Percentiles rank a stretch among this genome's conserved stretches.
Conservation (phyloP, 1,140 invertebrate species). For the Aplysia californica region DNA sequence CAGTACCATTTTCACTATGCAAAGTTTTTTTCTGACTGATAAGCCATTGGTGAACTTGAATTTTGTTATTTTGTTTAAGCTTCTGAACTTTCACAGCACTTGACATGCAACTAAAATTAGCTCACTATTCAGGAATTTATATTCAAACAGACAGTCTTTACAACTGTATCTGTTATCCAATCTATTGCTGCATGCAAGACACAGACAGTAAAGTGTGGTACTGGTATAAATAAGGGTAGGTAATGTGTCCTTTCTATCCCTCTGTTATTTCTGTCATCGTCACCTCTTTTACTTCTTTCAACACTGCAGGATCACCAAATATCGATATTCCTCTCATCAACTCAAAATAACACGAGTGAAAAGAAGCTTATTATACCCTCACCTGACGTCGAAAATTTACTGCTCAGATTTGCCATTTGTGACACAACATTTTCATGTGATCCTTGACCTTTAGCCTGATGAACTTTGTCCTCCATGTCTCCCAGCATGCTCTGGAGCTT, state of each 20-base stretch:
- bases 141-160: no score
- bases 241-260: neutral
- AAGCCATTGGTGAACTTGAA: no score
- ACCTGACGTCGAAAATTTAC: constrained; percentile 51
- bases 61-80: no score
- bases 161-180: no score
- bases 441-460: constrained; percentile 52
- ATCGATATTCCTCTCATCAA: neutral
- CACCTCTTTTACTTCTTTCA: no score
- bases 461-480: constrained; percentile 57
- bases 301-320: neutral
- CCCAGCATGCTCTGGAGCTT: constrained; percentile 59
- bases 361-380: neutral
- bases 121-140: no score
- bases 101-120: no score
- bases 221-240: neutral
- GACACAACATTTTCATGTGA: constrained; percentile 31
- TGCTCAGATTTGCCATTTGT: constrained; percentile 42
- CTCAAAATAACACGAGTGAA: neutral
- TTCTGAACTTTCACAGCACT: no score
- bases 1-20: neutral
- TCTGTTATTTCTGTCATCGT: no score
- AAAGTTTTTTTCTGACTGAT: neutral
- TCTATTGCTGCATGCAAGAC: neutral
- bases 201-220: neutral